Conservation (phyloP, 1,140 invertebrate genomes). For the Conus betulinus region DNA sequence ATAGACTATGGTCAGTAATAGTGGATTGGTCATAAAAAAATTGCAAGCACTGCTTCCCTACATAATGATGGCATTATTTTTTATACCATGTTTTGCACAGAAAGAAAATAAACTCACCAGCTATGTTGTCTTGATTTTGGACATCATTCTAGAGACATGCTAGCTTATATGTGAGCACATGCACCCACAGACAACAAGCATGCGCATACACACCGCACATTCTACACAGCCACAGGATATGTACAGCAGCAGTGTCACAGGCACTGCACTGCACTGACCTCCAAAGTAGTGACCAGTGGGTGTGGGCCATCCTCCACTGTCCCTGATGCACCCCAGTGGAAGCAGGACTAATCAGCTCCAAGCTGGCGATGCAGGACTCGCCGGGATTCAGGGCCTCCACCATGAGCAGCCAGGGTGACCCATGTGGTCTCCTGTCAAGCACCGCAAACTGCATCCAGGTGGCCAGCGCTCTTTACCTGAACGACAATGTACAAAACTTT, state of each 20-base stretch:
- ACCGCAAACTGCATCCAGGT: conserved; percentile 84
- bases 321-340: conserved; percentile 85
- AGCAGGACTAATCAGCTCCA: conserved; percentile 84
- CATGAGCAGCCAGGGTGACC: conserved; percentile 79
- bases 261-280: conserved; percentile 77
- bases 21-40: too few relatives aligned
- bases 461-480: conserved; percentile 85
- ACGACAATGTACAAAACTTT: not conserved
- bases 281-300: conserved; percentile 89
- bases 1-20: too few relatives aligned
- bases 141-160: too few relatives aligned
- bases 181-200: not conserved
- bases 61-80: too few relatives aligned
- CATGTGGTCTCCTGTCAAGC: conserved; percentile 80
- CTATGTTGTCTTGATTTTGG: too few relatives aligned
- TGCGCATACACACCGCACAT: not conserved
- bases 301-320: conserved; percentile 89
- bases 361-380: conserved; percentile 81
- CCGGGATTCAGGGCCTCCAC: conserved; percentile 82
- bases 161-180: too few relatives aligned
- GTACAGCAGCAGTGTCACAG: too few relatives aligned
- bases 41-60: too few relatives aligned
- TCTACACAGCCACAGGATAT: not conserved
- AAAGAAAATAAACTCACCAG: too few relatives aligned
- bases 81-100: too few relatives aligned